phyloP scores from a whole-genome alignment of 2,113 vertebrate genomes.

The Triplophysa siluroides region DNA sequence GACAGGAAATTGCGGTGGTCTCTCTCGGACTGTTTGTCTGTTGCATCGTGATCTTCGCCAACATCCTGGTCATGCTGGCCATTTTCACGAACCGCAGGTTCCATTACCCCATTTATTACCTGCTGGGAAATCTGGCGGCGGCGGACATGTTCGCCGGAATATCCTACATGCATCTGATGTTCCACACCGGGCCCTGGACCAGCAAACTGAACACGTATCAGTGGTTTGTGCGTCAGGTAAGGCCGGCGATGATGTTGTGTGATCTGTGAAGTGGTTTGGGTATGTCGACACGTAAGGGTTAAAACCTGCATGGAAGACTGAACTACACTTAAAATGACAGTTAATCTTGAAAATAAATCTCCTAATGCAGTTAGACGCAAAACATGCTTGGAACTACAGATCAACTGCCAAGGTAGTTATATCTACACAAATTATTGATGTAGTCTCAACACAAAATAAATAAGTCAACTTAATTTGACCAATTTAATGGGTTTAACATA shows the following conservation, averaged over 20 bases:
- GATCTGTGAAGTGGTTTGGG: not conserved
- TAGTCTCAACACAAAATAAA: too few species aligned
- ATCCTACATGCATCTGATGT: constrained; percentile 93
- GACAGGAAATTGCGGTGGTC: constrained; percentile 75
- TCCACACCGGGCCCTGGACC: constrained; percentile 94
- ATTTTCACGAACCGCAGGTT: constrained; percentile 91
- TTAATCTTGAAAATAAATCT: too few species aligned
- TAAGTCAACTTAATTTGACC: too few species aligned
- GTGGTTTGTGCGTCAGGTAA: constrained; percentile 85
- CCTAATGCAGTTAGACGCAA: too few species aligned
- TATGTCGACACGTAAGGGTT: not conserved
- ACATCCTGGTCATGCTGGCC: constrained; percentile 88
- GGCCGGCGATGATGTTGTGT: not conserved
- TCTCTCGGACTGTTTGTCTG: constrained; percentile 87
- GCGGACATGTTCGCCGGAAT: constrained; percentile 93
- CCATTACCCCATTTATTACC: constrained; percentile 95
- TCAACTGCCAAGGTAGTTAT: too few species aligned
- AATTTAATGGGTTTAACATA: too few species aligned
- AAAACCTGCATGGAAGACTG: not conserved
- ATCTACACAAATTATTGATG: too few species aligned
- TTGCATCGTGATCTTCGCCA: constrained; percentile 89
- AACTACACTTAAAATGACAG: too few species aligned
- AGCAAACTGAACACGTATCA: constrained; percentile 76
- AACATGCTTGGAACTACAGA: too few species aligned
- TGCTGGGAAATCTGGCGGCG: constrained; percentile 90